These are phyloP conservation scores for Isichthys henryi DNA, from an alignment of 2,113 vertebrate species.

Conservation along the genomic window DNA sequence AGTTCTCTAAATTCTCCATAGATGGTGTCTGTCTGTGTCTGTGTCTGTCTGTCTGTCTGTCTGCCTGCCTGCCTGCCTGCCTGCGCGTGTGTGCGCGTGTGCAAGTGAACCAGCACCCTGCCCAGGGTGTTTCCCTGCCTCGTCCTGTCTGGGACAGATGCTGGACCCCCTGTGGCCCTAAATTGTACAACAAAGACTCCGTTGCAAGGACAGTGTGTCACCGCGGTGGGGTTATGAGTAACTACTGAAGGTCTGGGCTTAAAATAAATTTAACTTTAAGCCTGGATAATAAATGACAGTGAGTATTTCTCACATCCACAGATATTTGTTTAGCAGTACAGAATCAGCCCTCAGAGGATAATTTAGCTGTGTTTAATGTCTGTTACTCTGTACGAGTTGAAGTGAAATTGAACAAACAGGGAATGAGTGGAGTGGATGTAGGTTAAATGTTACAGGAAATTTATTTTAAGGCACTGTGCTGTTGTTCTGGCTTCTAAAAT, in stretches of 20 bases:
- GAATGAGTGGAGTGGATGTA: no score
- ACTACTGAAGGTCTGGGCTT: background rate
- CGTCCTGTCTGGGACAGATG: background rate
- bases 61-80: no score
- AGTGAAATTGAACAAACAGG: no score
- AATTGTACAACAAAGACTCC: background rate
- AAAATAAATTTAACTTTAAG: background rate
- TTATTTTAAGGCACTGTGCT: no score
- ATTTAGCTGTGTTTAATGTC: background rate
- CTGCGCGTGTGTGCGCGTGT: background rate
- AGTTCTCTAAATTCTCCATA: background rate
- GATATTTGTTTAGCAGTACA: background rate
- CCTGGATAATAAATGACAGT: background rate
- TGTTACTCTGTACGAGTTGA: no score
- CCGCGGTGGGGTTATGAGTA: background rate
- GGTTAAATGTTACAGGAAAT: no score
- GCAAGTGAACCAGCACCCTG: background rate
- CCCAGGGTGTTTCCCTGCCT: background rate
- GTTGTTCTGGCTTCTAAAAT: no score
- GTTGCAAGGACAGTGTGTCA: background rate
- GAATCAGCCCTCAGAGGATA: background rate
- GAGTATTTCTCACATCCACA: background rate
- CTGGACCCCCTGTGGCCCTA: background rate
- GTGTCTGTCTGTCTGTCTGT: background rate
- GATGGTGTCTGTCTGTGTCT: background rate